Base-by-base conservation (phyloP, 2,888 invertebrate genomes). In the Deroplatys truncata region DNA sequence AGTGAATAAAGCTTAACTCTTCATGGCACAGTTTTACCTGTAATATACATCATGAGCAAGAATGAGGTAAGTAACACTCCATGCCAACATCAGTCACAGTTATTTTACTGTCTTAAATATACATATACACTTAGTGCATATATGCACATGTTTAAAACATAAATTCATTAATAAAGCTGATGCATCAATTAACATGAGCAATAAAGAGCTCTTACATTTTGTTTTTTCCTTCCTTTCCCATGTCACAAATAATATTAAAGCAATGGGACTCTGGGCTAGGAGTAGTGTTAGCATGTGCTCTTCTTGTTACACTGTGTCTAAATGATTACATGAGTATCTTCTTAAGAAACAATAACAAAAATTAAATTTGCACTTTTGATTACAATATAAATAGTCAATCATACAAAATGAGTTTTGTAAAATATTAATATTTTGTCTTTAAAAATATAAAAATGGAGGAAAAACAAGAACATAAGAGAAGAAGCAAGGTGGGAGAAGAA, bases 371-470 rank as follows among this genome's bases (percentile, higher is more conserved):
- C 83, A 83, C 28, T 87, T n/a, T 82, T 82, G 56, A 86, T 56
- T 49, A 28, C 15, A 86, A 86, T 13, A 86, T 49, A 28, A 86
- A 87, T 35, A 87, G 28, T 16, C 28, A 87, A 31, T 25, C 15
- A 87, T 29, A 82, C 82, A 35, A 87, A 25, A 28, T 31, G n/a
- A 43, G 83, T 82, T 82, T 43, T 35, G 82, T 87, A 83, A 87
- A 87, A 28, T 31, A 87, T 87, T 29, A 35, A 82, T 31, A 28
- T 87, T 31, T 82, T 35, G 13, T 72, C 31, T 87, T 35, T 35
- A 43, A 82, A 87, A 35, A 87, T 87, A 87, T 87, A 87, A 87
- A 87, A 87, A 87, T 87, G 87, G 82, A 82, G 35, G 82, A 87
- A 87, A 87, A 82, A 87, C 35, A 87, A 83, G 49, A 85, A 85